A percentile compares a stretch with the other conserved stretches of the same genome.
Conservation (phyloP, 2,113 vertebrate genomes). For the Esox niger region DNA sequence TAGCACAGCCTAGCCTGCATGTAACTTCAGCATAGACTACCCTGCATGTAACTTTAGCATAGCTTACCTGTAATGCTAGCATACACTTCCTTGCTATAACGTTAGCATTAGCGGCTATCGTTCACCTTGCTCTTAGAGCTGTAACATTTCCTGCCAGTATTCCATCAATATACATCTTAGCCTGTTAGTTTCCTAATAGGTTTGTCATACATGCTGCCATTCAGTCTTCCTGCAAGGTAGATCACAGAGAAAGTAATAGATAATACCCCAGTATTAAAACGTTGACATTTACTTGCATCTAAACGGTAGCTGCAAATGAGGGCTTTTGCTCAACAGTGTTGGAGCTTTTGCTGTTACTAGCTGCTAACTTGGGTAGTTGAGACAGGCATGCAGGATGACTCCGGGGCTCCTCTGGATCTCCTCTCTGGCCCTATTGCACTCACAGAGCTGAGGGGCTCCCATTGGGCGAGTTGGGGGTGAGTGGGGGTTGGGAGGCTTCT, state of each 20-base stretch:
- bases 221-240: background rate
- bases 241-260: background rate
- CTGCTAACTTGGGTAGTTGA: background rate
- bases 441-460: background rate
- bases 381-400: background rate
- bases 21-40: too few species aligned
- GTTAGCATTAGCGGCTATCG: too few species aligned
- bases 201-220: too few species aligned
- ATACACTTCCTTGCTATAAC: too few species aligned
- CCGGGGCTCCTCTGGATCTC: background rate
- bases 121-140: background rate
- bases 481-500: conserved; percentile 4
- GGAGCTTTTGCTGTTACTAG: background rate
- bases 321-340: background rate
- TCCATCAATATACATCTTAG: background rate
- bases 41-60: too few species aligned
- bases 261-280: conserved; percentile 41
- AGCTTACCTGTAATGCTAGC: too few species aligned
- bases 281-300: conserved; percentile 47
- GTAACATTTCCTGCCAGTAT: background rate
- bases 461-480: background rate
- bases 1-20: background rate
- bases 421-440: conserved; percentile 7
- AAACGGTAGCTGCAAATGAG: conserved; percentile 22
- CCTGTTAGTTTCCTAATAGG: background rate